phyloP scores from a whole-genome alignment of 2,888 invertebrate genomes.

The Epinotia brunnichana region DNA sequence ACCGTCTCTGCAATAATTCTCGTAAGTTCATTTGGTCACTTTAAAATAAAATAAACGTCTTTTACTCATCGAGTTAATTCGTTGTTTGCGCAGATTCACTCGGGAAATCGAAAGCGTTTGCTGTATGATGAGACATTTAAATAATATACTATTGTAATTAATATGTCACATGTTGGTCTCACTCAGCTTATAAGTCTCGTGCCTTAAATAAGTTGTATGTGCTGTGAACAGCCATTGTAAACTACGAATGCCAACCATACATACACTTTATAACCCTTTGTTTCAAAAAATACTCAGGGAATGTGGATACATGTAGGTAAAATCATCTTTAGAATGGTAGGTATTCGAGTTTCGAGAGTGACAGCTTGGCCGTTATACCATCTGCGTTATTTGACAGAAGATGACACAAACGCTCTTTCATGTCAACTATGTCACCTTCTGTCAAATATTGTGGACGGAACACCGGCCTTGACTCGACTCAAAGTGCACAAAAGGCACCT shows the following conservation, averaged over 20 bases:
- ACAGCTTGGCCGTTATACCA: neutral
- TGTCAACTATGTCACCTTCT: neutral
- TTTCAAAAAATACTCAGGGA: neutral
- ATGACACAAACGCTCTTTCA: neutral
- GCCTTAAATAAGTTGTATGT: neutral
- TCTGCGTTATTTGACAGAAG: neutral
- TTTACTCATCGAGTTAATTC: conserved; percentile 33
- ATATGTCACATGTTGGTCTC: neutral
- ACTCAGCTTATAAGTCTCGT: neutral
- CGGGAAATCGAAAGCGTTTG: conserved; percentile 23
- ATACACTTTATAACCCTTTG: neutral
- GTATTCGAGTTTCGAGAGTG: neutral
- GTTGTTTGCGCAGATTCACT: conserved; percentile 24
- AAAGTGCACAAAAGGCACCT: neutral
- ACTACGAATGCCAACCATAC: neutral
- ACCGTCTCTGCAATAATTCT: neutral
- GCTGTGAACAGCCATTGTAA: neutral
- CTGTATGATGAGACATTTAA: neutral
- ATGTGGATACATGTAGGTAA: neutral
- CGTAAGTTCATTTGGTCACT: neutral
- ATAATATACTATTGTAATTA: neutral
- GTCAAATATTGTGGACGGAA: neutral
- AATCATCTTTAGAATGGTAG: neutral
- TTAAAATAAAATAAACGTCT: neutral
- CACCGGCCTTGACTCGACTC: neutral